Evolutionary conservation across 2,888 invertebrate genomes (phyloP).

Genomic region (Amphipyra berbera): DNA sequence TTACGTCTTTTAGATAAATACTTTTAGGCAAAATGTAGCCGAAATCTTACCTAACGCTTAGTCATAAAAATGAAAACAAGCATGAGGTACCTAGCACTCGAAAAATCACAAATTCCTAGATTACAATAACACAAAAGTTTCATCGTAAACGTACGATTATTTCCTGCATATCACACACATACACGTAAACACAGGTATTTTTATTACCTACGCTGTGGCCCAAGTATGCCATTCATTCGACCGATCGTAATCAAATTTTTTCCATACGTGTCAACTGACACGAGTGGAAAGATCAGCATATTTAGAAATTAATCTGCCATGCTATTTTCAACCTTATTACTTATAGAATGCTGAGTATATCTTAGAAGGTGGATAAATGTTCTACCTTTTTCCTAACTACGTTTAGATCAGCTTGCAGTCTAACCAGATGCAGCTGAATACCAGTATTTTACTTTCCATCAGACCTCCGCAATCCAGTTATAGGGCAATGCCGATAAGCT

Average conservation of each 20-base stretch:
- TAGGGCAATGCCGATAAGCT: no score
- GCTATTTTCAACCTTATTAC: conserved; percentile 24
- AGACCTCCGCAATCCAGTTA: no score
- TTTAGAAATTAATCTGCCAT: conserved; percentile 19
- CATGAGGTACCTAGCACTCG: background rate
- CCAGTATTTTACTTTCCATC: no score
- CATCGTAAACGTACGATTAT: conserved; percentile 25
- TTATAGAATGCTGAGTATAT: no score
- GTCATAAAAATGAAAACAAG: background rate
- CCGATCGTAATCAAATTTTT: conserved; percentile 44
- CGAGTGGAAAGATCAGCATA: conserved; percentile 45
- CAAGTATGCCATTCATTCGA: conserved; percentile 41
- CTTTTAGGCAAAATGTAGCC: no score
- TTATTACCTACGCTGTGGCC: conserved; percentile 36
- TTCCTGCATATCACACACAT: conserved; percentile 29
- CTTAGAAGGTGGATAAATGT: background rate
- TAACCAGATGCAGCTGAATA: no score
- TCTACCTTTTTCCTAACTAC: no score
- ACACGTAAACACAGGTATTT: conserved; percentile 31
- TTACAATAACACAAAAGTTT: conserved; percentile 19
- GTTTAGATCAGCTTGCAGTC: no score
- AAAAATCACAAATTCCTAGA: conserved; percentile 14
- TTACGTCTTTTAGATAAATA: no score
- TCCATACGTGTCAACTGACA: conserved; percentile 36
- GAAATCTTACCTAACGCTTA: background rate